Conservation (phyloP, 1,140 invertebrate genomes). For the Saccostrea glomerata region DNA sequence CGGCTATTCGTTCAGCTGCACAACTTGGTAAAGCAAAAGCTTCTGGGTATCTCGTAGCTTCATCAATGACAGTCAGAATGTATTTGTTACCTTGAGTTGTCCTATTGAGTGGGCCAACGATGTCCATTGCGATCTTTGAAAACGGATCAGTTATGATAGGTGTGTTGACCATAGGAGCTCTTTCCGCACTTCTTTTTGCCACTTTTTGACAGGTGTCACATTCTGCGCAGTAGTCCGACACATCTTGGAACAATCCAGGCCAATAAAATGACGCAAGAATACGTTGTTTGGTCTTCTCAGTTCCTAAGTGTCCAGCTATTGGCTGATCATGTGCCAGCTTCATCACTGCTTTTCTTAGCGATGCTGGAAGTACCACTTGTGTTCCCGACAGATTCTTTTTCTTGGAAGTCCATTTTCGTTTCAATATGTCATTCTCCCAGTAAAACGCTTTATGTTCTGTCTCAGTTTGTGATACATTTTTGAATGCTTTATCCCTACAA, state of each 20-base stretch:
- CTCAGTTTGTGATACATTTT: no score
- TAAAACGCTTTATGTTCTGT: no score
- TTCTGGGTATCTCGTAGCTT: conserved; percentile 66
- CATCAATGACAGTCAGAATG: conserved; percentile 67
- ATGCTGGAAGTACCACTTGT: not conserved
- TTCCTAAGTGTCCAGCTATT: conserved; percentile 40
- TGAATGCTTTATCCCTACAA: no score
- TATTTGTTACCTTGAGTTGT: conserved; percentile 63
- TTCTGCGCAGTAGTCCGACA: conserved; percentile 22
- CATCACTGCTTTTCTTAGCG: conserved; percentile 13
- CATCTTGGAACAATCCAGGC: conserved; percentile 5
- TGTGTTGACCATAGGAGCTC: conserved; percentile 40
- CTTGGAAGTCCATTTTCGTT: no score
- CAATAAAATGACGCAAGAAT: not conserved
- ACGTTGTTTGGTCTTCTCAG: conserved; percentile 46
- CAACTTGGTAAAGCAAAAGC: conserved; percentile 62
- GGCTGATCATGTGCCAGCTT: conserved; percentile 35
- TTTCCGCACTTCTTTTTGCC: not conserved
- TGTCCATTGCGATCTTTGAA: conserved; percentile 33
- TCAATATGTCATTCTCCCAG: no score
- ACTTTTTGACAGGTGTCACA: conserved; percentile 51
- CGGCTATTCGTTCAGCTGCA: conserved; percentile 43
- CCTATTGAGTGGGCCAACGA: conserved; percentile 44
- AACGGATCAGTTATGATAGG: conserved; percentile 43
- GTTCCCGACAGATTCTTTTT: no score